These are phyloP conservation scores for Stenotaenia linearis DNA, from an alignment of 2,888 invertebrate species.

Conservation along the genomic window DNA sequence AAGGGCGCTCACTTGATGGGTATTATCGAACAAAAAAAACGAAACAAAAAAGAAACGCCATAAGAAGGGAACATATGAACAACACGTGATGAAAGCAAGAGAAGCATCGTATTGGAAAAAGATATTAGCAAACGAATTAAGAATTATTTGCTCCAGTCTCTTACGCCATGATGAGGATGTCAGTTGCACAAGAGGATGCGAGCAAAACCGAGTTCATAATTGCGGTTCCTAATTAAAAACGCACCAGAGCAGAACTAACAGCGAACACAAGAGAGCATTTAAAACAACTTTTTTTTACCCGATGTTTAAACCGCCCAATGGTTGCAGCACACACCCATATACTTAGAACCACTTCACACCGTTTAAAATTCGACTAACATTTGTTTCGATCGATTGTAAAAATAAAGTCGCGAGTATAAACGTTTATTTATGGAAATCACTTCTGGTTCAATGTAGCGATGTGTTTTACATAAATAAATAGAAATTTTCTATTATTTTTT, in stretches of 20 bases:
- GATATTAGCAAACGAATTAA: background rate
- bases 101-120: background rate
- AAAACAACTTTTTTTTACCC: background rate
- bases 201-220: constrained; percentile 3
- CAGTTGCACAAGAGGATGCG: constrained; percentile 3
- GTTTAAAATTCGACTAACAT: background rate
- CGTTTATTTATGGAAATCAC: too few species aligned
- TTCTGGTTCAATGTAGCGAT: too few species aligned
- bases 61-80: background rate
- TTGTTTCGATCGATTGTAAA: background rate
- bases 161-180: background rate
- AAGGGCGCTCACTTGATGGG: background rate
- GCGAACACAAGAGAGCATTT: background rate
- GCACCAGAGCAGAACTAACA: background rate
- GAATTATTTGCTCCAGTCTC: background rate
- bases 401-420: too few species aligned
- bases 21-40: background rate
- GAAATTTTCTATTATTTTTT: too few species aligned
- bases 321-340: background rate
- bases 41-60: too few species aligned
- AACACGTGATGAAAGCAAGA: background rate
- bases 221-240: constrained; percentile 9
- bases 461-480: too few species aligned
- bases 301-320: background rate
- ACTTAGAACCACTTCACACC: background rate